Percentiles rank a stretch among this genome's conserved stretches.
These are phyloP conservation scores for Bellardia pandia DNA, from an alignment of 2,888 invertebrate species.

Conservation along the genomic window DNA sequence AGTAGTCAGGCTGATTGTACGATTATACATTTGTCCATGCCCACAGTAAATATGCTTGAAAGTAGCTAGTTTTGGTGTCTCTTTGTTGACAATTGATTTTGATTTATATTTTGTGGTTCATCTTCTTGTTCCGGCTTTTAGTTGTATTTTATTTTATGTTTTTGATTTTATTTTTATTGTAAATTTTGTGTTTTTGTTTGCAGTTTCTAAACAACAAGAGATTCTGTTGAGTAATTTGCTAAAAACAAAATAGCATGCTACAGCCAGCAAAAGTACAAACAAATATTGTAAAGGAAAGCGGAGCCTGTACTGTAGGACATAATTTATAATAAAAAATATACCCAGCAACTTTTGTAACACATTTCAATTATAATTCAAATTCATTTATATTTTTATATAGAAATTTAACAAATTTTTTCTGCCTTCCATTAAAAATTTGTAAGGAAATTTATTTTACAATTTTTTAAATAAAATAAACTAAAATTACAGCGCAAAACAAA, in stretches of 20 bases:
- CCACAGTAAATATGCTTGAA: too few relatives aligned
- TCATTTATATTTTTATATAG: slow-evolving; percentile 23
- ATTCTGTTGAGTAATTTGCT: neutral
- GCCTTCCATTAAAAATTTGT: slow-evolving; percentile 5
- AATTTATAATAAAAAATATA: too few relatives aligned
- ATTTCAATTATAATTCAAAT: slow-evolving; percentile 32
- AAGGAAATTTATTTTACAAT: slow-evolving; percentile 16
- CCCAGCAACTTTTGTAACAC: slow-evolving; percentile 50
- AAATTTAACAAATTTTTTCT: slow-evolving; percentile 21
- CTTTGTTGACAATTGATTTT: slow-evolving; percentile 6
- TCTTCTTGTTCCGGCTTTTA: slow-evolving; percentile 52
- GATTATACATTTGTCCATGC: neutral
- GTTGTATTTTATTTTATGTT: slow-evolving; percentile 21
- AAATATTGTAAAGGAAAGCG: too few relatives aligned
- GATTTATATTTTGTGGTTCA: slow-evolving; percentile 35
- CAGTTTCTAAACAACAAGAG: slow-evolving; percentile 59
- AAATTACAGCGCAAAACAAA: slow-evolving; percentile 35
- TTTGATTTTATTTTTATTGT: slow-evolving; percentile 30
- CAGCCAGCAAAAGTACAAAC: neutral
- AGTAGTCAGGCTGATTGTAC: slow-evolving; percentile 26
- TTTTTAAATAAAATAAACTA: too few relatives aligned
- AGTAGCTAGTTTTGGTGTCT: slow-evolving; percentile 1
- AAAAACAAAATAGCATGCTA: neutral
- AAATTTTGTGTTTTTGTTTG: slow-evolving; percentile 70
- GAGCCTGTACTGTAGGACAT: too few relatives aligned